A percentile compares a stretch with the other conserved stretches of the same genome.
Evolutionary conservation across 2,888 invertebrate species (phyloP).

Genomic region (Melanotus villosus): DNA sequence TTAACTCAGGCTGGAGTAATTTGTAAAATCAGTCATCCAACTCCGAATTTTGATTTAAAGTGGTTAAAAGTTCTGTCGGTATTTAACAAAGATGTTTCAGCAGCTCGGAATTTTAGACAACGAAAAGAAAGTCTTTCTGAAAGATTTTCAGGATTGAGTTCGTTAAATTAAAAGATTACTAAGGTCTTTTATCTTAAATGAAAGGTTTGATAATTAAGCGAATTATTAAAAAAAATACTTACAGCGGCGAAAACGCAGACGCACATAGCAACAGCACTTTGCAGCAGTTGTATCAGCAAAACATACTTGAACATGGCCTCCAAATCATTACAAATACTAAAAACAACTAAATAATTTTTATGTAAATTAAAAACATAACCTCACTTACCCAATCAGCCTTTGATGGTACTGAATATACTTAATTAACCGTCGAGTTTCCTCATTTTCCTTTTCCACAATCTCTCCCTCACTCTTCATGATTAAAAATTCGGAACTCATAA

Average conservation of each 20-base stretch:
- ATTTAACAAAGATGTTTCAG: too few species aligned
- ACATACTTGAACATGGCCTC: not conserved
- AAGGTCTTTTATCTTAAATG: too few species aligned
- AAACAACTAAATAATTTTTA: not conserved
- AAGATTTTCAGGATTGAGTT: too few species aligned
- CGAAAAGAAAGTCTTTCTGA: too few species aligned
- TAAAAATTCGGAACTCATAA: not conserved
- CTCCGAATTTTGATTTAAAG: too few species aligned
- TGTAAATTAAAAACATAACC: not conserved
- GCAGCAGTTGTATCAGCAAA: constrained; percentile 9
- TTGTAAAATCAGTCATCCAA: too few species aligned
- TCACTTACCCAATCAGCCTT: not conserved
- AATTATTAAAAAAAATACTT: too few species aligned
- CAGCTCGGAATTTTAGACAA: too few species aligned
- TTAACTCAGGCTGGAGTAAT: too few species aligned
- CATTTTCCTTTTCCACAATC: not conserved
- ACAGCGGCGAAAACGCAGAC: constrained; percentile 12
- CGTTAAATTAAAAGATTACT: too few species aligned
- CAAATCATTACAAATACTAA: constrained; percentile 6
- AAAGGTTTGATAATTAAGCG: too few species aligned
- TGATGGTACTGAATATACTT: constrained; percentile 8
- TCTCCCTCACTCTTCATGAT: not conserved
- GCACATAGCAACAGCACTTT: constrained; percentile 13
- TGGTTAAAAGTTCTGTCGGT: too few species aligned
- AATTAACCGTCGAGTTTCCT: not conserved